Conservation (phyloP, 2,888 invertebrate species). For the Phymatocera aterrima region DNA sequence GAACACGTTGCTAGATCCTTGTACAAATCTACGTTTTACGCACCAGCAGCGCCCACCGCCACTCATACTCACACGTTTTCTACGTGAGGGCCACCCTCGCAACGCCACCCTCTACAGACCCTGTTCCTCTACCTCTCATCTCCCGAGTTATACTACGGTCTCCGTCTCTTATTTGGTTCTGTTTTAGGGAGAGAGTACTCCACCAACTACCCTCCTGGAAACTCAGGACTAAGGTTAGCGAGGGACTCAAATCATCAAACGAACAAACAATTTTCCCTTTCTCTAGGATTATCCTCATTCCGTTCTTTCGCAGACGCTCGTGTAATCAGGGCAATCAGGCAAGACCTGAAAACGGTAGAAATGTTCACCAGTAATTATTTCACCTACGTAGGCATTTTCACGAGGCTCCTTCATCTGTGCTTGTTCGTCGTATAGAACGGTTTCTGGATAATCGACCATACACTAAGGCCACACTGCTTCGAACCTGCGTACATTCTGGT, state of each 20-base stretch:
- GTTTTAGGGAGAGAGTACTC: conserved; percentile 50
- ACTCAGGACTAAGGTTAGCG: conserved; percentile 53
- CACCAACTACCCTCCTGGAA: conserved; percentile 2
- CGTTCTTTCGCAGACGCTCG: background rate
- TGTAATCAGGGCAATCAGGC: background rate
- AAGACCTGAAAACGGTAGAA: too few relatives aligned
- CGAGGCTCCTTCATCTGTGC: too few relatives aligned
- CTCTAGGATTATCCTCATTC: background rate
- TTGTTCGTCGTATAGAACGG: too few relatives aligned
- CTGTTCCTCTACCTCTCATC: conserved; percentile 45
- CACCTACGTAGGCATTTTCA: too few relatives aligned
- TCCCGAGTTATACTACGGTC: conserved; percentile 42
- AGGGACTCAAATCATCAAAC: conserved; percentile 53
- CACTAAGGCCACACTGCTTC: background rate
- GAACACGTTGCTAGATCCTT: conserved; percentile 40
- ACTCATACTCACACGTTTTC: conserved; percentile 3
- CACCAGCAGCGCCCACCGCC: conserved; percentile 6
- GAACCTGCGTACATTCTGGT: background rate
- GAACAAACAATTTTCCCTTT: background rate
- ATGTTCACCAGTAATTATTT: too few relatives aligned
- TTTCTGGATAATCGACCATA: too few relatives aligned
- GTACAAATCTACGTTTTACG: conserved; percentile 37
- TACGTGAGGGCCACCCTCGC: conserved; percentile 17
- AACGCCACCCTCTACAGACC: conserved; percentile 45
- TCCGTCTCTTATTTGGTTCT: conserved; percentile 57